Evolutionary conservation across 2,113 vertebrate species (phyloP), one percentile per base, ranked within the genome.

Genomic region (Phrynocephalus versicolor): DNA sequence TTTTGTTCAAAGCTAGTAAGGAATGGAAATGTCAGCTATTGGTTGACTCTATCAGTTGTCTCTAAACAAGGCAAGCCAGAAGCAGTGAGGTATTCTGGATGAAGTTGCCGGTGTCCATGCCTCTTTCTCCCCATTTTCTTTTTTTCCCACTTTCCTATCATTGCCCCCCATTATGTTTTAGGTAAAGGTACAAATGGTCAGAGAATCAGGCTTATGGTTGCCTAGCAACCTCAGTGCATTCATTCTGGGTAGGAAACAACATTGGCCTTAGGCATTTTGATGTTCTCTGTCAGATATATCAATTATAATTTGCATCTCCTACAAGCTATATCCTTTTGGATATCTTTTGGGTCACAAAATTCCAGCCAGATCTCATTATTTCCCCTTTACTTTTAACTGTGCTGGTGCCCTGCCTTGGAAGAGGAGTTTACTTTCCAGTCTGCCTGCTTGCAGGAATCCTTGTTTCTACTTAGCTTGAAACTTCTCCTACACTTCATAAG

Each of bases 191-290:
- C 25, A 84, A 76, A 65, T 55, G n/a, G 23, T 41, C 41, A 45
- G 30, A 55, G n/a, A n/a, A n/a, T n/a, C n/a, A n/a, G 65, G 27
- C 30, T 12, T 71, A n/a, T 85, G 55, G 84, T 72, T 85, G 84
- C 84, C 35, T 85, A 70, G 84, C 75, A 85, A 85, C 84, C 76
- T 10, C 25, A 45, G 35, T 25, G 65, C 2, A 13, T 76, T 57
- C 73, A 85, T 33, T 75, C 67, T 65, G 39, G 35, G 35, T 35
- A 79, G 64, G 18, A 57, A 77, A 70, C 35, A 65, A 21, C 39
- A 69, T 64, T n/a, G 3, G 37, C 30, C 35, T 71, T 62, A 35
- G 55, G 65, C 65, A 58, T 23, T 21, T 45, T 25, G 65, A 37
- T 57, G n/a, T 51, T 51, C 41, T 72, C 58, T 23, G 33, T 33